These are phyloP conservation scores for Anagrus nilaparvatae DNA, from an alignment of 1,140 invertebrate species.

Conservation along the genomic window DNA sequence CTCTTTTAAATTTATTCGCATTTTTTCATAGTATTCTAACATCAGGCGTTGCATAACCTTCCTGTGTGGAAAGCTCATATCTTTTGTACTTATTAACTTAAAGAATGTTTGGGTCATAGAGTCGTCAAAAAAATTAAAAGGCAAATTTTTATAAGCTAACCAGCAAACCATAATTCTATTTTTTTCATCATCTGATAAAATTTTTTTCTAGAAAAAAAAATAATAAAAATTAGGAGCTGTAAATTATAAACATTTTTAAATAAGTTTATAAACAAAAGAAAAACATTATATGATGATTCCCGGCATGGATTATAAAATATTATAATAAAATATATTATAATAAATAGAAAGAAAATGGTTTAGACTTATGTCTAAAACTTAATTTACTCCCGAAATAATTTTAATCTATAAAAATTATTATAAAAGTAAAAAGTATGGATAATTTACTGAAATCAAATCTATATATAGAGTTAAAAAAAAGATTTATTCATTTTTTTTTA, in stretches of 20 bases:
- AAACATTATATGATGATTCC: too few species aligned
- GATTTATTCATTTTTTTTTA: too few species aligned
- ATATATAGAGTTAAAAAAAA: too few species aligned
- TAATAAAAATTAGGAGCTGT: neutral
- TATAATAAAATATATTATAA: too few species aligned
- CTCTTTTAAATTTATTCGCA: neutral
- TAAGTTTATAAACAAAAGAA: too few species aligned
- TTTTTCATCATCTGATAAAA: neutral
- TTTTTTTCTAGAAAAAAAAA: neutral
- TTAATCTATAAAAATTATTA: too few species aligned
- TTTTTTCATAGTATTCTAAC: neutral
- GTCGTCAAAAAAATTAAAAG: conserved; percentile 30
- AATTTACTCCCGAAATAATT: too few species aligned
- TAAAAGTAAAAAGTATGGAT: too few species aligned
- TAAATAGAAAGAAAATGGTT: too few species aligned
- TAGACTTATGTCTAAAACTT: too few species aligned
- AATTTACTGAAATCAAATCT: too few species aligned
- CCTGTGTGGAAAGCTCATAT: conserved; percentile 18
- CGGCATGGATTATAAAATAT: too few species aligned
- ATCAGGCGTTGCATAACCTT: neutral
- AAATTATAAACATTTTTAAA: neutral
- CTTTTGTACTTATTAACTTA: conserved; percentile 21
- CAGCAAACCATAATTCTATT: conserved; percentile 17
- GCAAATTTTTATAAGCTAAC: conserved; percentile 28
- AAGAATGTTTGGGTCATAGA: conserved; percentile 26